Base-by-base conservation (phyloP, 2,888 invertebrate species). In the Acanthosoma haemorrhoidale region DNA sequence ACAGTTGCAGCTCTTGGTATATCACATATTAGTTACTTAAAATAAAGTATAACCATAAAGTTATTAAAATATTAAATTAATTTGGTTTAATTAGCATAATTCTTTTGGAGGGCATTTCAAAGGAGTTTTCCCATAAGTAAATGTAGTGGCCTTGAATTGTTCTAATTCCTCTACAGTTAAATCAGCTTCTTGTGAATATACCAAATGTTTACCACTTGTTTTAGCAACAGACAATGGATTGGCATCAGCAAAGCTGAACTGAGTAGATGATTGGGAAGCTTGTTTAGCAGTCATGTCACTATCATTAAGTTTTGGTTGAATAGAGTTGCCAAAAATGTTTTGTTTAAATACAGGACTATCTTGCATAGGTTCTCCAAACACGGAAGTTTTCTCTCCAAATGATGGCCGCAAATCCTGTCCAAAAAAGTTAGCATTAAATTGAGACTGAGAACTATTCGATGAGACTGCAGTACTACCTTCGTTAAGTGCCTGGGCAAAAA, bases 61-160 rank as follows among this genome's bases (percentile, higher is more conserved):
- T 43, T 21, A 21, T 21, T 13, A 43, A 21, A 15, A 0, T 15
- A 43, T 38, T 4, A 4, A 9, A 11, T 38, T 51, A 51, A 0
- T 21, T 25, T n/a, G 51, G 0, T 25, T 5, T 25, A 6, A 4
- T 15, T 41, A 70, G 69, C 72, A 72, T 6, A 73, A 51, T 63
- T 72, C 72, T 72, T 32, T 68, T n/a, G 73, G 73, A 4, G 73
- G 73, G 8, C 72, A 72, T 25, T 61, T 59, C 1, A 69, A 5
- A 0, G 73, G 73, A 6, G 72, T 38, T 21, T 69, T 71, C 15
- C 60, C 68, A 15, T 70, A 58, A 16, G 72, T 67, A 38, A 73
- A 73, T 3, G 69, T 70, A 13, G 68, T 64, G 11, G 73, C 72
- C 57, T 63, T 70, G 39, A 66, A 73, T 43, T 73, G 72, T 32